These are phyloP conservation scores for Ellobius talpinus DNA, from an alignment of 2,113 vertebrate genomes.

Conservation along the genomic window DNA sequence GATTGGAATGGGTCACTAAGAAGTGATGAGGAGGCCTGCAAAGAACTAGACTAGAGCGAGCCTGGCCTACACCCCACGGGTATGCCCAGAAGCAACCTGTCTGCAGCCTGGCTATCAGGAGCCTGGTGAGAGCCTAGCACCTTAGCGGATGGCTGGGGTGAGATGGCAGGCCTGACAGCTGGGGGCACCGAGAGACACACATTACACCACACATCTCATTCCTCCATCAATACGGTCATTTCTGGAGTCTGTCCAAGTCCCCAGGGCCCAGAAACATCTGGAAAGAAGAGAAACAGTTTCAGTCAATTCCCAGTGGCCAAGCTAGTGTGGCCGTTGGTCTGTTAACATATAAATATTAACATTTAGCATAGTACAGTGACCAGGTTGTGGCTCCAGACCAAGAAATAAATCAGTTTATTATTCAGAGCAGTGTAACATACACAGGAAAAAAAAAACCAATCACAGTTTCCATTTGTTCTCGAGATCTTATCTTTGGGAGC, in stretches of 20 bases:
- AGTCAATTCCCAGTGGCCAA: neutral
- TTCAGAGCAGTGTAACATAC: neutral
- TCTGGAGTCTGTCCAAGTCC: neutral
- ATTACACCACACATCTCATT: neutral
- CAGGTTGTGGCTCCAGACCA: neutral
- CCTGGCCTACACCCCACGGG: neutral
- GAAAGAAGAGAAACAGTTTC: neutral
- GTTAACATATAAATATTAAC: neutral
- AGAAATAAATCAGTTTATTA: neutral
- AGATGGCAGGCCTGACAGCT: too few relatives aligned
- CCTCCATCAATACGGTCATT: neutral
- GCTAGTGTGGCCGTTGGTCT: neutral
- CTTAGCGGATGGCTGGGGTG: neutral
- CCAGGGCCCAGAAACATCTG: neutral
- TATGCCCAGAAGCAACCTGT: neutral
- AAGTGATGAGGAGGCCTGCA: neutral
- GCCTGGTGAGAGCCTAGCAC: rapidly evolving
- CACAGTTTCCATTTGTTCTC: neutral
- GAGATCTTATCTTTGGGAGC: neutral
- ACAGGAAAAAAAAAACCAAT: neutral
- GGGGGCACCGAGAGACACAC: neutral
- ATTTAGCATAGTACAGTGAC: neutral
- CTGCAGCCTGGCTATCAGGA: neutral
- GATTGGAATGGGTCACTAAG: neutral
- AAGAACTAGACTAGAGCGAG: neutral